Evolutionary conservation across 2,797 vertebrate genomes (phyloP).

Genomic region (Neosilurus hyrtlii): DNA sequence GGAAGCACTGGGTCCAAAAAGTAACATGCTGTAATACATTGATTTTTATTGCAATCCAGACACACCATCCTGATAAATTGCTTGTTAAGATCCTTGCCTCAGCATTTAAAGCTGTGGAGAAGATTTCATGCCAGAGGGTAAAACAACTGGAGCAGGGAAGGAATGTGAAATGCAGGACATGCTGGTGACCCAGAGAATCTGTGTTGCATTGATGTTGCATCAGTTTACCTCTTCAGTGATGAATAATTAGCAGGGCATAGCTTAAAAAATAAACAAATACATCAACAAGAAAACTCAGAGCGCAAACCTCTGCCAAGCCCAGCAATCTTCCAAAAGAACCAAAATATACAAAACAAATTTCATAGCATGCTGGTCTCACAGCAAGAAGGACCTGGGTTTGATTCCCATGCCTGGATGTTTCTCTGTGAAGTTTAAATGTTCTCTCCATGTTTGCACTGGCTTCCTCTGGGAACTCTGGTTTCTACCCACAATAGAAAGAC

Average conservation of each 20-base stretch:
- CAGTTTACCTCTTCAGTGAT: neutral
- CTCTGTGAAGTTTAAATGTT: too few relatives aligned
- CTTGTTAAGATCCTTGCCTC: neutral
- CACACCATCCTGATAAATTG: neutral
- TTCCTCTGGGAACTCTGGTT: too few relatives aligned
- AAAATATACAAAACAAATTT: too few relatives aligned
- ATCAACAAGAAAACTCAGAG: too few relatives aligned
- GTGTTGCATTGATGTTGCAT: neutral
- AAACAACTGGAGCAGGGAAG: neutral
- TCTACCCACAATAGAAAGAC: too few relatives aligned
- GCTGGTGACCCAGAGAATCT: neutral
- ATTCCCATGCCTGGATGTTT: too few relatives aligned
- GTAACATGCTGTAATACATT: constrained; percentile 2
- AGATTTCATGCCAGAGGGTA: neutral
- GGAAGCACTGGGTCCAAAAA: neutral
- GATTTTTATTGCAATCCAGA: constrained; percentile 19
- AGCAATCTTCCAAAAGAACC: too few relatives aligned
- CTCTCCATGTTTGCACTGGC: too few relatives aligned
- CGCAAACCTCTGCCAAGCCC: too few relatives aligned
- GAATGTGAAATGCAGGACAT: neutral
- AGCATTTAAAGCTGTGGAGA: neutral
- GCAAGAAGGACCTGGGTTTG: too few relatives aligned
- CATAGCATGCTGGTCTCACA: too few relatives aligned
- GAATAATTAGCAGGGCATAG: neutral
- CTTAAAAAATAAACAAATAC: too few relatives aligned